Conservation (phyloP, 2,888 invertebrate species). For the Anthoptus insignis region DNA sequence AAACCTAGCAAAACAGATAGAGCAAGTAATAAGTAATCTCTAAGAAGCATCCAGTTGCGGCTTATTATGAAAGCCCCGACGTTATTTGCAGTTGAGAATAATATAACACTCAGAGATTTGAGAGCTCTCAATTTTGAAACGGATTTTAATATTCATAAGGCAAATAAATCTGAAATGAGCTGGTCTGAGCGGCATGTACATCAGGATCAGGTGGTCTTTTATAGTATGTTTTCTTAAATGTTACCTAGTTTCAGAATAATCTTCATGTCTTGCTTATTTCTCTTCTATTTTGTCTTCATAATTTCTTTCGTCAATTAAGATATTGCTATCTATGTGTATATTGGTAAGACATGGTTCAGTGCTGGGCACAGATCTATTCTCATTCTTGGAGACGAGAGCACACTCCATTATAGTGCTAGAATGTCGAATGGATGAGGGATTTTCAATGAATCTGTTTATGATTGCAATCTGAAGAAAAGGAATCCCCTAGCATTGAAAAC, state of each 20-base stretch:
- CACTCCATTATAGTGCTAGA: no score
- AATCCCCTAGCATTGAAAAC: no score
- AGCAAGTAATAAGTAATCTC: constrained; percentile 40
- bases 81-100: constrained; percentile 60
- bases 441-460: no score
- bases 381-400: no score
- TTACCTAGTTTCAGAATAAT: no score
- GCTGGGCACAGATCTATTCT: no score
- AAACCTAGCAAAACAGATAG: background rate
- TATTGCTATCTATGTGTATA: no score
- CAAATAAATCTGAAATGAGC: constrained; percentile 60
- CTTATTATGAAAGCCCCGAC: constrained; percentile 60
- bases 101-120: constrained; percentile 66
- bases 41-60: constrained; percentile 59
- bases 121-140: constrained; percentile 65
- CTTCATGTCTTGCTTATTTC: no score
- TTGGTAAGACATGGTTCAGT: no score
- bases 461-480: no score
- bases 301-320: background rate
- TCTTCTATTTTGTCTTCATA: no score
- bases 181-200: constrained; percentile 33
- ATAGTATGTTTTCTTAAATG: constrained; percentile 20
- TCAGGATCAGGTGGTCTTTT: constrained; percentile 3
- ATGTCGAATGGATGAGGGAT: no score
- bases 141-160: constrained; percentile 71